Evolutionary conservation across 2,797 vertebrate genomes (phyloP).

Genomic region (Notamacropus eugenii): DNA sequence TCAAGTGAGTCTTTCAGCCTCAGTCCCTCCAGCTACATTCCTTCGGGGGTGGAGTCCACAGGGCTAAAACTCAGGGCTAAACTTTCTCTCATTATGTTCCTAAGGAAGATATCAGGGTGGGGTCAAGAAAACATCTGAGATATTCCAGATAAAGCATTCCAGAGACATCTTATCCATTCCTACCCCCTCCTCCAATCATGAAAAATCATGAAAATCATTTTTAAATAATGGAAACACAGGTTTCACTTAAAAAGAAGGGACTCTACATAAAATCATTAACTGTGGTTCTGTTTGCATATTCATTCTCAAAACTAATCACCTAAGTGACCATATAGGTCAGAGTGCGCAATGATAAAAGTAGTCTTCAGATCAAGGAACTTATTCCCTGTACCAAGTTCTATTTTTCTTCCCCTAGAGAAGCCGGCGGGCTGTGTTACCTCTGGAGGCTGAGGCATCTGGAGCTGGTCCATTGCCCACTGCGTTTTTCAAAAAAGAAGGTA

Average conservation of each 20-base stretch:
- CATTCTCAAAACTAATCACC: not conserved
- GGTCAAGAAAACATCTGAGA: not conserved
- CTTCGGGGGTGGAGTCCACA: not conserved
- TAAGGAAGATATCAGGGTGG: not conserved
- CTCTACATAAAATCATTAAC: not conserved
- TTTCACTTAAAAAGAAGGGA: not conserved
- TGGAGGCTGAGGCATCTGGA: constrained; percentile 85
- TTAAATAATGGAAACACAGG: not conserved
- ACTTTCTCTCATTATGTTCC: not conserved
- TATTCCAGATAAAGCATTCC: not conserved
- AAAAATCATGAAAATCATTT: not conserved
- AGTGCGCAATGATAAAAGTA: rapidly evolving
- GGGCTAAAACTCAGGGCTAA: not conserved
- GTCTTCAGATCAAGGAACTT: not conserved
- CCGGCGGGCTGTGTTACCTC: constrained; percentile 78
- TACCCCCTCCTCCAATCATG: not conserved
- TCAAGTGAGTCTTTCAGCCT: constrained; percentile 77
- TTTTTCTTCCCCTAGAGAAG: constrained; percentile 76
- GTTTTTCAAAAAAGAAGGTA: constrained; percentile 83
- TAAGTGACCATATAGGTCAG: not conserved
- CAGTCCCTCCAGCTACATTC: not conserved
- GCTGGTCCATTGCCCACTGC: constrained; percentile 9
- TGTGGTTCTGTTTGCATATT: not conserved
- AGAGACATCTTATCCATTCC: not conserved
- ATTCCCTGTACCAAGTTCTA: not conserved